Evolutionary conservation across 2,113 vertebrate genomes (phyloP).

Genomic region (Corythoichthys haematopterus): DNA sequence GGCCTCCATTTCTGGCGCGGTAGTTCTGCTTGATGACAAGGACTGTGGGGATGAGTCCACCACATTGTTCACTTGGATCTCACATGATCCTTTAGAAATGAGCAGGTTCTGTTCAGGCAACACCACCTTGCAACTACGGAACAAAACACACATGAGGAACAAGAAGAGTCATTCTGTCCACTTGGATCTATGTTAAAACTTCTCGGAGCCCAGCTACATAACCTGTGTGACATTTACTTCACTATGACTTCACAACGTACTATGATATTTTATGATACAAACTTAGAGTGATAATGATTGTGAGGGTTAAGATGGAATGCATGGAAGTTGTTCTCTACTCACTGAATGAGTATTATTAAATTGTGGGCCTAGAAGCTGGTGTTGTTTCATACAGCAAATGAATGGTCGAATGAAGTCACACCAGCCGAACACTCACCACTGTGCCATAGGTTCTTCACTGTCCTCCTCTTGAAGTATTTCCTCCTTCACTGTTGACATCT

Average conservation of each 20-base stretch:
- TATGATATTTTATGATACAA: neutral
- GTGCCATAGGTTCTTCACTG: conserved; percentile 37
- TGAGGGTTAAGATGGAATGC: neutral
- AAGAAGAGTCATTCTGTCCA: conserved; percentile 13
- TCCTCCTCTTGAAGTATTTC: neutral
- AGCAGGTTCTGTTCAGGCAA: conserved; percentile 16
- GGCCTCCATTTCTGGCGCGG: neutral
- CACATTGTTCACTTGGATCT: neutral
- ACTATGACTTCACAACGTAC: neutral
- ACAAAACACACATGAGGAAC: conserved; percentile 39
- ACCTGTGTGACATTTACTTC: neutral
- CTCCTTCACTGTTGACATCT: neutral
- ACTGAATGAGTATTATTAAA: too few relatives aligned
- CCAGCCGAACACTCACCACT: conserved; percentile 57
- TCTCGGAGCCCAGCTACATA: neutral
- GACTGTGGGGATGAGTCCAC: neutral
- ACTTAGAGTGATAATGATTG: neutral
- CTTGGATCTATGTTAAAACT: neutral
- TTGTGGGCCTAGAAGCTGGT: too few relatives aligned
- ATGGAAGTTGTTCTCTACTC: too few relatives aligned
- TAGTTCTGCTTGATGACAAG: neutral
- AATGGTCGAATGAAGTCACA: neutral
- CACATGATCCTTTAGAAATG: neutral
- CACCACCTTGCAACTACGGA: conserved; percentile 49
- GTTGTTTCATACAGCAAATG: too few relatives aligned